phyloP scores from a whole-genome alignment of 1,140 invertebrate genomes.

The Apis florea region DNA sequence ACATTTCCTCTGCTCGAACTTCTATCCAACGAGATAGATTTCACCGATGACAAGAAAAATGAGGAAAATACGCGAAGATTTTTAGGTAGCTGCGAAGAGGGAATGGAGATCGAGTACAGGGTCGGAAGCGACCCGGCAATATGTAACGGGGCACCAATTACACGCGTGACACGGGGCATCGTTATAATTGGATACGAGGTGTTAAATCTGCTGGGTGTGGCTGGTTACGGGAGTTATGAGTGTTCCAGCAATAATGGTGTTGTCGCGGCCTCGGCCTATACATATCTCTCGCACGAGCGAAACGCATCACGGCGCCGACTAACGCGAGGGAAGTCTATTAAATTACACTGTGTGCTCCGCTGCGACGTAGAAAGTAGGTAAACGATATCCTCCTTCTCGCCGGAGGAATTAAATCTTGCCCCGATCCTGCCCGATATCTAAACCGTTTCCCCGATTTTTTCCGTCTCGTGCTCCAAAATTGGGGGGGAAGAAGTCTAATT shows the following conservation, averaged over 20 bases:
- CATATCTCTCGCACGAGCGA: constrained; percentile 49
- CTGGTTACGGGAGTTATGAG: constrained; percentile 67
- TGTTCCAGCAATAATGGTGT: constrained; percentile 67
- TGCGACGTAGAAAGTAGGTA: constrained; percentile 59
- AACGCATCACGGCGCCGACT: constrained; percentile 59
- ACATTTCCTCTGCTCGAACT: too few species aligned
- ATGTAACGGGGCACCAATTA: constrained; percentile 55
- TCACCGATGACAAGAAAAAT: too few species aligned
- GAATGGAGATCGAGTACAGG: neutral
- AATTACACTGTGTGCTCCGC: constrained; percentile 57
- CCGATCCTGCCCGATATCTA: constrained; percentile 38
- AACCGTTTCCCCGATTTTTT: neutral
- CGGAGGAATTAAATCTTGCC: constrained; percentile 47
- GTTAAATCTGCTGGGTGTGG: constrained; percentile 72
- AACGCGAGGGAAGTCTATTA: constrained; percentile 63
- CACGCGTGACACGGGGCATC: constrained; percentile 56
- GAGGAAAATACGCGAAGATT: too few species aligned
- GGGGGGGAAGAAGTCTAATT: too few species aligned
- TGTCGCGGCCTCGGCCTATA: constrained; percentile 60
- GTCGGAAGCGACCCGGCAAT: constrained; percentile 41
- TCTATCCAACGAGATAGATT: too few species aligned
- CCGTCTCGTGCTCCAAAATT: too few species aligned
- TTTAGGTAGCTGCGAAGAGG: neutral
- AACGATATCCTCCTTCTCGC: constrained; percentile 59
- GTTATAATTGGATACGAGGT: constrained; percentile 71